These are phyloP conservation scores for Hyposmocoma kahamanoa DNA, from an alignment of 1,140 invertebrate genomes.

Conservation along the genomic window DNA sequence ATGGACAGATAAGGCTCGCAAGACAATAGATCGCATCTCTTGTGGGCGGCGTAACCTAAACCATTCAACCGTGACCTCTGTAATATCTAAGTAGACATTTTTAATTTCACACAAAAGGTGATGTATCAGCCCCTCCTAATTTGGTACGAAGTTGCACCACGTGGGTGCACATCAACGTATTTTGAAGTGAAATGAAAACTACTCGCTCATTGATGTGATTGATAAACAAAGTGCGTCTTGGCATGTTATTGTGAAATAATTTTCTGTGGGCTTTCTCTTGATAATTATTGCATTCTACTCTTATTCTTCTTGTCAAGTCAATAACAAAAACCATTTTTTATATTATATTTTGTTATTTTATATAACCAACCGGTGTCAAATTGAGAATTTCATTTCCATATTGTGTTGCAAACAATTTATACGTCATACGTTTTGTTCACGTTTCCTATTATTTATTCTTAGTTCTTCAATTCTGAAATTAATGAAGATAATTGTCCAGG, in stretches of 20 bases:
- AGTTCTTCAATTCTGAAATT: no score
- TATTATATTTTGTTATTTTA: no score
- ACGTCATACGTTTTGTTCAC: no score
- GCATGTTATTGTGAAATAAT: not conserved
- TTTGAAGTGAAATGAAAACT: constrained; percentile 10
- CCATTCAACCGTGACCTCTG: constrained; percentile 14
- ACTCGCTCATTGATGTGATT: constrained; percentile 10
- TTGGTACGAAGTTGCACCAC: constrained; percentile 6
- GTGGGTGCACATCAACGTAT: constrained; percentile 21
- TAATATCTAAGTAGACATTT: not conserved
- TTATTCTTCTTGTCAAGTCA: no score
- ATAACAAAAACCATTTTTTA: no score
- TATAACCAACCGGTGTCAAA: no score
- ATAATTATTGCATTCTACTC: not conserved
- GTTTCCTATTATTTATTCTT: no score
- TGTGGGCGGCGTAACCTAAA: constrained; percentile 35
- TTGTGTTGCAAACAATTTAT: no score
- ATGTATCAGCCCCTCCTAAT: not conserved
- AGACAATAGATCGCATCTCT: constrained; percentile 42
- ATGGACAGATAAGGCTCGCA: constrained; percentile 44
- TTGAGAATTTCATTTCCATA: no score
- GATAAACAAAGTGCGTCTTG: constrained; percentile 15
- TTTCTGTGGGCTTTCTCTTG: not conserved
- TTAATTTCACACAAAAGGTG: not conserved
- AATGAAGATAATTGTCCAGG: no score